Evolutionary conservation across 2,797 vertebrate species (phyloP).

Genomic region (Paedocypris micromegethes): DNA sequence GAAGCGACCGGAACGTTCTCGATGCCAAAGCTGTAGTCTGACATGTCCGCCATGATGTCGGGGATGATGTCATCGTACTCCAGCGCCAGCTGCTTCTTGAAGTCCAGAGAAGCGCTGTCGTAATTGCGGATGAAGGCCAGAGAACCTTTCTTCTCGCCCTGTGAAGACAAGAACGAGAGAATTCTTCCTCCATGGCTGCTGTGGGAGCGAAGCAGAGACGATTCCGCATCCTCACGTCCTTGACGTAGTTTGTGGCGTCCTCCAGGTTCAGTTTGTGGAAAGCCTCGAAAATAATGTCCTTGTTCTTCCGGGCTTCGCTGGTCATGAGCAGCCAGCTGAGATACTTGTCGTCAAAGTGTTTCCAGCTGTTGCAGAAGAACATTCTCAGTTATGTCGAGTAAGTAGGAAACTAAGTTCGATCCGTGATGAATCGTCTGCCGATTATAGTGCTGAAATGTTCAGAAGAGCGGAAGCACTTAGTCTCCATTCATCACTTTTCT

Average conservation of each 20-base stretch:
- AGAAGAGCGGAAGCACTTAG: neutral
- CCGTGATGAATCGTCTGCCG: too few species aligned
- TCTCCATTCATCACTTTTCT: neutral
- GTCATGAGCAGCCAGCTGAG: constrained; percentile 84
- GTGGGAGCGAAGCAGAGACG: too few species aligned
- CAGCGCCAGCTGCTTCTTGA: constrained; percentile 69
- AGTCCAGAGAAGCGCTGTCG: constrained; percentile 77
- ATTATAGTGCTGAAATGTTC: neutral
- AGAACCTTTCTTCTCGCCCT: constrained; percentile 89
- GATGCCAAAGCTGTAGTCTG: constrained; percentile 36
- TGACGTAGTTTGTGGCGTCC: constrained; percentile 88
- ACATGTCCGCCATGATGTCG: constrained; percentile 59
- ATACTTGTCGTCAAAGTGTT: constrained; percentile 81
- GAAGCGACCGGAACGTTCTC: constrained; percentile 62
- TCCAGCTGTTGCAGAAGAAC: constrained; percentile 71
- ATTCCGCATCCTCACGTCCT: constrained; percentile 68
- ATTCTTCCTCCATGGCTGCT: neutral
- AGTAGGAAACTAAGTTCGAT: too few species aligned
- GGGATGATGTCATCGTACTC: constrained; percentile 59
- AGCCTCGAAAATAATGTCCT: constrained; percentile 82
- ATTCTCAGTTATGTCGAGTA: too few species aligned
- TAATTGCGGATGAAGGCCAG: constrained; percentile 79
- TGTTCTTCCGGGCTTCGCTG: constrained; percentile 78
- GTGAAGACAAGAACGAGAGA: constrained; percentile 4
- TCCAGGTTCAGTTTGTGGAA: constrained; percentile 94